These are phyloP conservation scores for Sebastes paucispinis DNA, from an alignment of 2,797 vertebrate species.

Conservation along the genomic window DNA sequence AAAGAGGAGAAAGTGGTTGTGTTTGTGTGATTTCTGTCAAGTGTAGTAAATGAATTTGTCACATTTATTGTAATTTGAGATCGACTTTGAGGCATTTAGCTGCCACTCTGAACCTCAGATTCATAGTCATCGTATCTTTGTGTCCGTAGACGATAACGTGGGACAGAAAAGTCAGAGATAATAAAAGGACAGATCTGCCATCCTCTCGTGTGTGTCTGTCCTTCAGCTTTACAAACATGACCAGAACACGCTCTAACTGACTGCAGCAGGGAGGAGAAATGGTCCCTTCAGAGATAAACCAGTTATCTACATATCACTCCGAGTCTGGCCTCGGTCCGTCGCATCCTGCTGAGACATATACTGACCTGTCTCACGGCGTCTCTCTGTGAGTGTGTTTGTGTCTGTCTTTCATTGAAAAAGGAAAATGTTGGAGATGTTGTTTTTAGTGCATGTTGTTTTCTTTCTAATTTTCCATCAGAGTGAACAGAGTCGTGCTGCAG, in stretches of 20 bases:
- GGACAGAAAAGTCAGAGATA: background rate
- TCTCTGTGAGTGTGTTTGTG: background rate
- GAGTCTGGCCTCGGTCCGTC: background rate
- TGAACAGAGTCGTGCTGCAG: background rate
- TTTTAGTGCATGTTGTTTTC: no score
- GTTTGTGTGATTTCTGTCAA: background rate
- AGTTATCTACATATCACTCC: conserved; percentile 2
- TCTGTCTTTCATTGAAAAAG: background rate
- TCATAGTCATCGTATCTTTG: no score
- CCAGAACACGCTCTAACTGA: background rate
- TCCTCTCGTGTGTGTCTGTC: background rate
- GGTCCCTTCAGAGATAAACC: conserved; percentile 9
- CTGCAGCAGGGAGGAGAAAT: conserved; percentile 18
- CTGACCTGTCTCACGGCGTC: background rate
- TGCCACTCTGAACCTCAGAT: background rate
- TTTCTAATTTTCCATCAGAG: no score
- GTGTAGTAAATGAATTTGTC: background rate
- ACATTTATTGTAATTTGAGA: background rate
- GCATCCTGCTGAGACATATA: background rate
- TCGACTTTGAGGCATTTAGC: background rate
- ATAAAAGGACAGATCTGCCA: background rate
- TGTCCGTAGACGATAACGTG: background rate
- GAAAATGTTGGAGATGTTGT: no score
- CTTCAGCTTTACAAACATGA: background rate
- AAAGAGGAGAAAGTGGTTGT: background rate